phyloP scores from a whole-genome alignment of 2,797 vertebrate genomes.

The Scarus forsteni region DNA sequence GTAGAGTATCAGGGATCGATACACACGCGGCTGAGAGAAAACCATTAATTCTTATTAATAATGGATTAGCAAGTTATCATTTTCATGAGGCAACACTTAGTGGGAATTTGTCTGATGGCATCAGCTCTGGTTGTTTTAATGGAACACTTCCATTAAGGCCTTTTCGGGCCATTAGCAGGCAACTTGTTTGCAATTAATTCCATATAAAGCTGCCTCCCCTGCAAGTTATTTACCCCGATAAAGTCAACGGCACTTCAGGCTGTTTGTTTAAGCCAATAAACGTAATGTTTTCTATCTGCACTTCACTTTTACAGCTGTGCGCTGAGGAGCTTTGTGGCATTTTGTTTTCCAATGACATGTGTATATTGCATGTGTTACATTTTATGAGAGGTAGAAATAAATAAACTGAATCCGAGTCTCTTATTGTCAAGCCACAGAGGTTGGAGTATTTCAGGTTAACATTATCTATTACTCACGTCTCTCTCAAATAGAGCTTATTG shows the following conservation, averaged over 20 bases:
- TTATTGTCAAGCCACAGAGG: not conserved
- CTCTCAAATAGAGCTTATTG: conserved; percentile 7
- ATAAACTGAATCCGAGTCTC: conserved; percentile 13
- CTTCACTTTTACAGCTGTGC: conserved; percentile 51
- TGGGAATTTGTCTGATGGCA: conserved; percentile 82
- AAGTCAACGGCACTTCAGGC: conserved; percentile 77
- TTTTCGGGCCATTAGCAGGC: conserved; percentile 82
- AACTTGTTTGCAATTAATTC: conserved; percentile 85
- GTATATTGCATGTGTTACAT: conserved; percentile 7
- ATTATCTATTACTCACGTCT: conserved; percentile 5
- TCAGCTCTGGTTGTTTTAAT: conserved; percentile 81
- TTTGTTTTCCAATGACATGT: conserved; percentile 21
- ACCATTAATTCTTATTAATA: conserved; percentile 87
- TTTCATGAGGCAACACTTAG: conserved; percentile 83
- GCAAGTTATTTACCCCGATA: conserved; percentile 81
- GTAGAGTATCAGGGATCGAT: conserved; percentile 83
- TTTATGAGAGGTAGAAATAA: conserved; percentile 6
- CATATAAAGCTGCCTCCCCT: conserved; percentile 76
- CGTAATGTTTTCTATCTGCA: conserved; percentile 64
- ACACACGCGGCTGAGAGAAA: conserved; percentile 73
- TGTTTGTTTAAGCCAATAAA: conserved; percentile 80
- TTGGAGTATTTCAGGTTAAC: not conserved
- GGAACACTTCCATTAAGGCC: conserved; percentile 82
- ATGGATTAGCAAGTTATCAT: conserved; percentile 86
- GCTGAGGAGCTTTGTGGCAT: conserved; percentile 29